These are phyloP conservation scores for Caenorhabditis sp. DNA, from an alignment of 2,888 invertebrate species.

Conservation along the genomic window DNA sequence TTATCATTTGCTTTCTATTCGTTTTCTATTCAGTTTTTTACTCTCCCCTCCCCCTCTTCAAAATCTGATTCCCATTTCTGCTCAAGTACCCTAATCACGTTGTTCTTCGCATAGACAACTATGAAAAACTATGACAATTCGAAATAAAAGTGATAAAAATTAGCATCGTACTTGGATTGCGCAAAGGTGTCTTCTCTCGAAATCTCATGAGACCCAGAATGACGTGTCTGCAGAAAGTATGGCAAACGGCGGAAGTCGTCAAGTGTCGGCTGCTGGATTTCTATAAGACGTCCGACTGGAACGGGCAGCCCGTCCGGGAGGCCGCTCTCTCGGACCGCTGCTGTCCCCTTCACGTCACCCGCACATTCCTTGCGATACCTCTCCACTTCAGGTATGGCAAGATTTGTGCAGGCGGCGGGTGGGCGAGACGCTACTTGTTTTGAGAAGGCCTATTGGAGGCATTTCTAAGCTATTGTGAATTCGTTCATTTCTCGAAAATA, in stretches of 20 bases:
- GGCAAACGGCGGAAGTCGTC: conserved; percentile 7
- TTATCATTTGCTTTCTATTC: background rate
- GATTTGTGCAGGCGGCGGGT: conserved; percentile 18
- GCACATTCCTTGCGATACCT: conserved; percentile 15
- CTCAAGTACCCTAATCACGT: conserved; percentile 9
- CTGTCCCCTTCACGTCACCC: conserved; percentile 11
- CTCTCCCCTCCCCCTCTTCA: background rate
- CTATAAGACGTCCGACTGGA: background rate
- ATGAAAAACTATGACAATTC: conserved; percentile 10
- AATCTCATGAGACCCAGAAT: too few species aligned
- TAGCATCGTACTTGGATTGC: too few species aligned
- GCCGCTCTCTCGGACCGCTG: background rate
- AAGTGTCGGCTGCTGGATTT: conserved; percentile 7
- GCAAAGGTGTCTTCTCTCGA: too few species aligned
- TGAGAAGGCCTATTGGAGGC: background rate
- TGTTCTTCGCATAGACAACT: conserved; percentile 4
- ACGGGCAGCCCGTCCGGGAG: background rate
- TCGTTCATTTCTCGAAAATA: background rate
- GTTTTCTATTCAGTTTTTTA: background rate
- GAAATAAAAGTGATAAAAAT: too few species aligned
- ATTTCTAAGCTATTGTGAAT: background rate
- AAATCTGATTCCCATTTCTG: conserved; percentile 19
- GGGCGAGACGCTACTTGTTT: conserved; percentile 5
- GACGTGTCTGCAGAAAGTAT: background rate
- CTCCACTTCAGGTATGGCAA: conserved; percentile 1